Evolutionary conservation across 92 coral and sea anemone genomes (phyloP), one percentile per base, ranked within the genome.

Genomic region (Paramuricea clavata): DNA sequence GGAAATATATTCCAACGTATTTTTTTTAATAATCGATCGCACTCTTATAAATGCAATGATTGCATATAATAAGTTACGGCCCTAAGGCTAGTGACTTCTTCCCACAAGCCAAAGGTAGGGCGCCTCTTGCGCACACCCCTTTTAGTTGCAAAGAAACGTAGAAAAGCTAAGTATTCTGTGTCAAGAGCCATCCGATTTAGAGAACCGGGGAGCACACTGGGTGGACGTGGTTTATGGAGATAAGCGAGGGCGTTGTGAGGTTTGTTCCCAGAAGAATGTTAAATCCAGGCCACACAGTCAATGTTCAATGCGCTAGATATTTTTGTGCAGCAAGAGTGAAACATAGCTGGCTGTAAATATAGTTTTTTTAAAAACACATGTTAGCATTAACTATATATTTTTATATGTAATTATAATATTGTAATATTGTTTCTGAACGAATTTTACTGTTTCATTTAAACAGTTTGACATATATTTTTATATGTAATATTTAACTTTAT

Each of bases 31-130:
- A 19, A 87, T 87, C 82, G 89, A 91, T 72, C 89, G 86, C 21
- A 83, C 91, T 54, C 64, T 91, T 7, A 34, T 87, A n/a, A 91
- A 91, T 83, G 93, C 93, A 52, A 47, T 82, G 65, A 84, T 91
- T 76, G 82, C 89, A 26, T 87, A 81, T 31, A 82, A 69, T 12
- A 77, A 87, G 59, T 6, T 85, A 13, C 86, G 78, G 82, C 89
- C 61, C 89, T 57, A 85, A 80, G 81, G 77, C 86, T 89, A 47
- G 42, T 85, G 12, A 89, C 86, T 67, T 74, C 70, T 78, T 49
- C 86, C 56, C 82, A 56, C n/a, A 83, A 78, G 25, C 89, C 87
- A 80, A 89, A 74, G 76, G 78, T 89, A 35, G 92, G 78, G 17
- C 70, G 65, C n/a, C 92, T 89, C 16, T 54, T 62, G 54, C 57